Conservation (phyloP, 2,888 invertebrate species). For the Drosophila prostipennis region DNA sequence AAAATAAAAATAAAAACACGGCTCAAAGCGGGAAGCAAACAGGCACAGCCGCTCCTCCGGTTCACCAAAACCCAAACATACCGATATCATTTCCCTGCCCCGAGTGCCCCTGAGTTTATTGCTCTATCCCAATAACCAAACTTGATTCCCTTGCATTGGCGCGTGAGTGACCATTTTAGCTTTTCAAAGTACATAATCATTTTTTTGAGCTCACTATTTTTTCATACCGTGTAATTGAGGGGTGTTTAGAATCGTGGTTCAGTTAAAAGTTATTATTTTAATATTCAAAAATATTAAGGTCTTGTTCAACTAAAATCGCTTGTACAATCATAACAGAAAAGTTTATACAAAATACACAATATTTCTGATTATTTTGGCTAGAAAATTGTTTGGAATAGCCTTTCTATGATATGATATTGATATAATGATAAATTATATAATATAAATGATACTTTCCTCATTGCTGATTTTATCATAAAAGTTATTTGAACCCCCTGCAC, state of each 20-base stretch:
- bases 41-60: constrained; percentile 73
- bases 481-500: neutral
- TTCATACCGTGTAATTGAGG: constrained; percentile 12
- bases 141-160: constrained; percentile 44
- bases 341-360: no score
- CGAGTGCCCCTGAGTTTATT: constrained; percentile 4
- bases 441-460: no score
- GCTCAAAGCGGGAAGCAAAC: constrained; percentile 71
- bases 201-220: constrained; percentile 49
- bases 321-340: no score
- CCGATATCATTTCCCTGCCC: constrained; percentile 55
- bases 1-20: constrained; percentile 17
- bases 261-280: neutral
- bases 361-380: no score
- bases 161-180: constrained; percentile 73
- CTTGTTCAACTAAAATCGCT: no score
- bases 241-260: neutral
- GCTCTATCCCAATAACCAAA: constrained; percentile 7
- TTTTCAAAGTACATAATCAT: constrained; percentile 72
- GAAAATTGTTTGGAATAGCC: no score
- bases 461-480: neutral
- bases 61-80: constrained; percentile 50
- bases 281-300: no score
- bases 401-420: no score
- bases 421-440: no score